Percentiles rank a stretch among this genome's conserved stretches.
phyloP scores from a whole-genome alignment of 2,113 vertebrate genomes.

The Pithys albifrons region DNA sequence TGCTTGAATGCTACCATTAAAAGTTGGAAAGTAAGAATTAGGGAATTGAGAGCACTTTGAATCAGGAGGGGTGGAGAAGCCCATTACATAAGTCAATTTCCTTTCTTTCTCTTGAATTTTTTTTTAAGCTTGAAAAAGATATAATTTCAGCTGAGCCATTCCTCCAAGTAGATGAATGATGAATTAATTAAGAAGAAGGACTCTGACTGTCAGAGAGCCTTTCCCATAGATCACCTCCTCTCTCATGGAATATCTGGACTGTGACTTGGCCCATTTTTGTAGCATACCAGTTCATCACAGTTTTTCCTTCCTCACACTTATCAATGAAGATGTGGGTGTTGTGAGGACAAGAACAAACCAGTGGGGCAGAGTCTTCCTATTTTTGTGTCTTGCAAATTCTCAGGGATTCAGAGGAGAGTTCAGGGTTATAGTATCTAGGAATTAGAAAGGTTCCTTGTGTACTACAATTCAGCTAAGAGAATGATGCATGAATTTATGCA shows the following conservation, averaged over 20 bases:
- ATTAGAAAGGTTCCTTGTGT: neutral
- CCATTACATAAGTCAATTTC: neutral
- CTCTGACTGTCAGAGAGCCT: neutral
- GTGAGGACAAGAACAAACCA: neutral
- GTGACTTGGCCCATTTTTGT: neutral
- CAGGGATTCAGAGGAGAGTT: neutral
- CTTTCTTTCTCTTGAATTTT: neutral
- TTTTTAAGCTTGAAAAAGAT: neutral
- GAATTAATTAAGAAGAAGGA: neutral
- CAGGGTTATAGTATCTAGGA: neutral
- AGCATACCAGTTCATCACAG: accelerated
- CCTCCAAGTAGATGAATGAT: neutral
- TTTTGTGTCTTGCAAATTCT: neutral
- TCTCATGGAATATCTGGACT: neutral
- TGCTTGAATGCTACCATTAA: neutral
- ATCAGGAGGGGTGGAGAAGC: neutral
- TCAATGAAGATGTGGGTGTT: neutral
- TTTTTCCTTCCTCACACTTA: neutral
- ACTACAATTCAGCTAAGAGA: neutral
- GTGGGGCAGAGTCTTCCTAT: neutral
- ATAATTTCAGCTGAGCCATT: neutral
- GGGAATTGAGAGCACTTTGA: neutral
- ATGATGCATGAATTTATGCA: neutral
- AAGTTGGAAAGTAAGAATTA: neutral
- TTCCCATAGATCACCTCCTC: neutral